Percentiles rank a stretch among this genome's conserved stretches.
Conservation (phyloP, 1,140 invertebrate species). For the Lethocerus indicus region DNA sequence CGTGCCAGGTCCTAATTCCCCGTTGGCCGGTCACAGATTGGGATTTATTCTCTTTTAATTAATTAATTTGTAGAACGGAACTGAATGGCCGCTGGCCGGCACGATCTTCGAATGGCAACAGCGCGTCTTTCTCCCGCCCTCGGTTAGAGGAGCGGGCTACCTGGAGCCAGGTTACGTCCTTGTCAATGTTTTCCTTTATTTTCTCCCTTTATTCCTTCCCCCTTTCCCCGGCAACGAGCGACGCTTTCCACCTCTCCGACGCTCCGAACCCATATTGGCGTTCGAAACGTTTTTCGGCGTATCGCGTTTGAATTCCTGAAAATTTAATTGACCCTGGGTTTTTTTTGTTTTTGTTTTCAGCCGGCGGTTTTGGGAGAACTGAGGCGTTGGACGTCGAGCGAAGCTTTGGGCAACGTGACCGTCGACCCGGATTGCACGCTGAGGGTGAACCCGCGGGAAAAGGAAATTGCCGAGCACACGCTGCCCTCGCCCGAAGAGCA, state of each 20-base stretch:
- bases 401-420: conserved; percentile 65
- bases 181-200: too few relatives aligned
- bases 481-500: conserved; percentile 70
- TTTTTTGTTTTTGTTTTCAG: conserved; percentile 29
- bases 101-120: too few relatives aligned
- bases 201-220: too few relatives aligned
- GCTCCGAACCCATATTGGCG: neutral
- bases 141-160: too few relatives aligned
- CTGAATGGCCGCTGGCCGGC: too few relatives aligned
- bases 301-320: neutral
- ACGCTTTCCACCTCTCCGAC: neutral
- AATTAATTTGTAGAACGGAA: too few relatives aligned
- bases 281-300: neutral
- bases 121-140: too few relatives aligned
- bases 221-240: neutral
- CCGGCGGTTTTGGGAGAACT: conserved; percentile 61
- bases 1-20: too few relatives aligned
- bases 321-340: neutral
- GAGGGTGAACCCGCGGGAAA: conserved; percentile 24
- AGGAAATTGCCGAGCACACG: conserved; percentile 46
- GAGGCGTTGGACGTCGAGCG: conserved; percentile 64
- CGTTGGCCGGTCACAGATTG: too few relatives aligned
- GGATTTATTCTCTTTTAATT: too few relatives aligned
- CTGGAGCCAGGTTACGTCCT: too few relatives aligned
- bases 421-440: conserved; percentile 55